These are phyloP conservation scores for Ochropleura plecta DNA, from an alignment of 2,888 invertebrate genomes.

Conservation along the genomic window DNA sequence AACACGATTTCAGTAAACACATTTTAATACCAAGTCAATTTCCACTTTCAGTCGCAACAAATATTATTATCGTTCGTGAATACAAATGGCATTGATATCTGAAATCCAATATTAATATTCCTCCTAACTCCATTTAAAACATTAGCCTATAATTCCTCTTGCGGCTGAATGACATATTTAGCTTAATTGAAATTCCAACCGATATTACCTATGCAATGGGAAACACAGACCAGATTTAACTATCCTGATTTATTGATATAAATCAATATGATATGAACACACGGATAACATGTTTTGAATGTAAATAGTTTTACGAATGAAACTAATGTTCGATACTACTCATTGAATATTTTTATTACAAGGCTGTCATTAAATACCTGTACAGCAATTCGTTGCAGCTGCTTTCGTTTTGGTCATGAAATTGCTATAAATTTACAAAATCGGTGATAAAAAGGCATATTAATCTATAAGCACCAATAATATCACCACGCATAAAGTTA, in stretches of 20 bases:
- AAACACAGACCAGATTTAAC: slow-evolving; percentile 46
- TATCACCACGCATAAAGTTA: not conserved
- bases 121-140: slow-evolving; percentile 41
- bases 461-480: not conserved
- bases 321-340: slow-evolving; percentile 29
- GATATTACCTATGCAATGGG: slow-evolving; percentile 44
- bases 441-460: not conserved
- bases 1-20: slow-evolving; percentile 45
- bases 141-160: slow-evolving; percentile 31
- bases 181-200: slow-evolving; percentile 55
- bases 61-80: slow-evolving; percentile 31
- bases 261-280: not conserved
- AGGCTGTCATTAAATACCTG: not conserved
- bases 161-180: slow-evolving; percentile 43
- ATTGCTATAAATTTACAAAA: slow-evolving; percentile 8
- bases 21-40: slow-evolving; percentile 51
- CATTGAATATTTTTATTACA: slow-evolving; percentile 36
- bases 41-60: slow-evolving; percentile 40
- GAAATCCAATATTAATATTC: slow-evolving; percentile 42
- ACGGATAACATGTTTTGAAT: slow-evolving; percentile 3
- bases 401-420: not conserved
- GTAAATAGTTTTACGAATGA: slow-evolving; percentile 17
- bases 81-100: slow-evolving; percentile 41
- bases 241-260: slow-evolving; percentile 41
- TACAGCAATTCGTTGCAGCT: slow-evolving; percentile 8